Evolutionary conservation across 2,113 vertebrate genomes (phyloP).

Genomic region (Protobothrops mucrosquamatus): DNA sequence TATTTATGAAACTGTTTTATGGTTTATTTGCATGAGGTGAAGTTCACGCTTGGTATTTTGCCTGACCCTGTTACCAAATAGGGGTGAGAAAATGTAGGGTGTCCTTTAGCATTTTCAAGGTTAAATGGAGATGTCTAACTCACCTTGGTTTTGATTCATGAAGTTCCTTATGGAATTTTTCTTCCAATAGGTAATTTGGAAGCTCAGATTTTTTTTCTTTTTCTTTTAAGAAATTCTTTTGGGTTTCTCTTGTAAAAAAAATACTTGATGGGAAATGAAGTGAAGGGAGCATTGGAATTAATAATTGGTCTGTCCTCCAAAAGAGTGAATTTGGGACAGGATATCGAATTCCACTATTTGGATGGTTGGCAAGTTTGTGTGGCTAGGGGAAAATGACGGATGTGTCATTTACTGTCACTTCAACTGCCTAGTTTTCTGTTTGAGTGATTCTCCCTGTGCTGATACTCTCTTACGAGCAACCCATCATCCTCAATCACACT

Average conservation of each 20-base stretch:
- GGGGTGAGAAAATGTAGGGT: background rate
- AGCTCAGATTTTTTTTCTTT: background rate
- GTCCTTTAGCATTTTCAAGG: background rate
- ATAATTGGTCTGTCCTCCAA: background rate
- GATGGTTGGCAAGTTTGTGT: background rate
- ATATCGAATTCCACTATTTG: background rate
- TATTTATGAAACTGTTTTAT: slow-evolving; percentile 6
- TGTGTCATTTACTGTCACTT: background rate
- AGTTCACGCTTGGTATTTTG: background rate
- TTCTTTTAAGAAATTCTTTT: background rate
- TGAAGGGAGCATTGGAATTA: background rate
- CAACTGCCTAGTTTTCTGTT: background rate
- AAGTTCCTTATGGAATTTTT: background rate
- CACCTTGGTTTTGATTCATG: background rate
- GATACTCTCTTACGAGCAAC: background rate
- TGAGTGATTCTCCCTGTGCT: background rate
- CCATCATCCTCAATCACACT: background rate
- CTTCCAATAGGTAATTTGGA: background rate
- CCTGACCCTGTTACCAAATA: background rate
- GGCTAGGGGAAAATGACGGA: background rate
- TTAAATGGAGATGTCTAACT: background rate
- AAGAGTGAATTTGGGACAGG: background rate
- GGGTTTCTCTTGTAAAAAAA: background rate
- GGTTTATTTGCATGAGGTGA: background rate
- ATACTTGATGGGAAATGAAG: background rate